Base-by-base conservation (phyloP, 2,113 vertebrate genomes). In the Peucedramus taeniatus region DNA sequence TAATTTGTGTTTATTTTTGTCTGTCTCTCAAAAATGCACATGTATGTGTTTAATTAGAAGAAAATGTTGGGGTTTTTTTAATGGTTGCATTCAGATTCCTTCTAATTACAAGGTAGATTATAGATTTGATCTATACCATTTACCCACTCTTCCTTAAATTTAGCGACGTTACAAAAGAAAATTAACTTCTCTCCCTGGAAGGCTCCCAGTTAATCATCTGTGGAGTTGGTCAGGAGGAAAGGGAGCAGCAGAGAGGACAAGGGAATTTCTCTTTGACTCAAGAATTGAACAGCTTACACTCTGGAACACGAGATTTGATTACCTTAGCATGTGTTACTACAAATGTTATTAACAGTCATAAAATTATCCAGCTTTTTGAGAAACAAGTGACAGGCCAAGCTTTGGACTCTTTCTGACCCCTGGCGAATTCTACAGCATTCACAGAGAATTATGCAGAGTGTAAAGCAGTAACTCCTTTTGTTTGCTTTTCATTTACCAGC, bases 271-370 rank as follows among this genome's bases (percentile, higher is more conserved):
- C 35, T 90, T 87, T 87, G 85, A 95, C 87, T 69, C 8, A 9
- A 33, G 51, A 88, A 69, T 80, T 86, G 86, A 93, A 91, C 53
- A 90, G 37, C 80, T 95, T 93, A 63, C 44, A 76, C 79, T 83
- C 74, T 94, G 89, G 83, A 94, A 95, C 61, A 88, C 1, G 22
- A 94, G 87, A 85, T 90, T 90, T 95, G 93, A 90, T 93, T 91
- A 91, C 78, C 93, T 93, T 90, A 94, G 69, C 51, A 87, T 91
- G 86, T 94, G 80, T 87, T 93, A 78, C 94, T 85, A 91, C 79
- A 83, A 85, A 95, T 92, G 78, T 87, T 93, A 90, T 95, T 96
- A 96, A 87, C 87, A 93, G 87, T 94, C 78, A 69, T 95, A 90
- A 90, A 95, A 93, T 96, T 94, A 83, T 89, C 59, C 80, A 93